Conservation (phyloP, 2,113 vertebrate genomes). For the Hiodon tergisus region DNA sequence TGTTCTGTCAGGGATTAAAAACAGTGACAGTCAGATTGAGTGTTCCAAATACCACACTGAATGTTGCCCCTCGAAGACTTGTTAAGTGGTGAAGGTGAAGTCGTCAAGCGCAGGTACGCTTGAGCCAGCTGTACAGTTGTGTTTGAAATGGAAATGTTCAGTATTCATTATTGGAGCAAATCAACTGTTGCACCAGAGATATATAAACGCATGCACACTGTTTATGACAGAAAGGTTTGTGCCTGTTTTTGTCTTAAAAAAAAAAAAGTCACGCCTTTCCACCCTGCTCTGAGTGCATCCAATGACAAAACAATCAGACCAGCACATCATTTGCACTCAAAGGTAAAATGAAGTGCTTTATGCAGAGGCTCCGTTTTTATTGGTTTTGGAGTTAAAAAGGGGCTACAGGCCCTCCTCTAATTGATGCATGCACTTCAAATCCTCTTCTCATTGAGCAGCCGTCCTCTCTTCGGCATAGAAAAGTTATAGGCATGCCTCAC, state of each 20-base stretch:
- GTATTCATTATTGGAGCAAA: not conserved
- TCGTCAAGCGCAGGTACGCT: not conserved
- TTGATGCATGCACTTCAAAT: not conserved
- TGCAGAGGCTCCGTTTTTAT: not conserved
- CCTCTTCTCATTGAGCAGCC: no score
- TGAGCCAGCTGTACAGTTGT: not conserved
- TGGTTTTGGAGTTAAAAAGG: not conserved
- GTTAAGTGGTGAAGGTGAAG: constrained; percentile 2
- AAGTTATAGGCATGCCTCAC: no score
- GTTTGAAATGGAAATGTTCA: constrained; percentile 5
- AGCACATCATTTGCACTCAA: constrained; percentile 61
- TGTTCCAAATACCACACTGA: not conserved
- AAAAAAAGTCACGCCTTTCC: constrained; percentile 69
- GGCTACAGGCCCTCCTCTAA: not conserved
- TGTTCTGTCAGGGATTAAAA: not conserved
- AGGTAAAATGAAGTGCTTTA: not conserved
- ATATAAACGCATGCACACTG: not conserved
- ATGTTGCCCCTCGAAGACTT: not conserved
- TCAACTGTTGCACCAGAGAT: not conserved
- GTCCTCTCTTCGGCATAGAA: no score
- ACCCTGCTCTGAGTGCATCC: constrained; percentile 53
- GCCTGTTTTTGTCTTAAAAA: constrained; percentile 30
- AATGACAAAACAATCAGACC: constrained; percentile 43
- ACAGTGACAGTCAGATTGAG: not conserved
- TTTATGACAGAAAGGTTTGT: not conserved